Conservation (phyloP, 1,140 invertebrate species). For the Dreissena polymorpha region DNA sequence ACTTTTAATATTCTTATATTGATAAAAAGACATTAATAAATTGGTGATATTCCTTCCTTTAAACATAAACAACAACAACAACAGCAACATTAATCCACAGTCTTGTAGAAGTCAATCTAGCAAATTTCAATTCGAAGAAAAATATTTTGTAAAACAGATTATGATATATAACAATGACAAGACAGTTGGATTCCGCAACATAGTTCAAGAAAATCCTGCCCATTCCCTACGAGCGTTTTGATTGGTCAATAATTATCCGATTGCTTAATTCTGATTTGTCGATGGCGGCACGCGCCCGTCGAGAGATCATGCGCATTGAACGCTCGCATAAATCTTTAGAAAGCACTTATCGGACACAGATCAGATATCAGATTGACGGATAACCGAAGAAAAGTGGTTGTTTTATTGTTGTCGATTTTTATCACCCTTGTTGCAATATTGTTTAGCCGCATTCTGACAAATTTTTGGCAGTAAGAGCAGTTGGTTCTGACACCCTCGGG, state of each 20-base stretch:
- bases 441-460: conserved; percentile 37
- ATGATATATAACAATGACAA: no score
- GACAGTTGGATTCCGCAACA: no score
- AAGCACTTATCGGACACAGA: conserved; percentile 26
- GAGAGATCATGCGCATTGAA: conserved; percentile 23
- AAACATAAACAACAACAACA: no score
- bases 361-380: conserved; percentile 20
- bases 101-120: no score
- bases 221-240: neutral
- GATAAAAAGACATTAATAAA: no score
- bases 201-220: no score
- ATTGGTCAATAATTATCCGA: conserved; percentile 34
- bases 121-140: no score
- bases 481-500: conserved; percentile 23
- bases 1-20: no score
- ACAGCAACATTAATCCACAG: no score
- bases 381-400: neutral
- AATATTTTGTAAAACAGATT: no score
- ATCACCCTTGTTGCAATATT: conserved; percentile 27
- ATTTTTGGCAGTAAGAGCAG: conserved; percentile 35
- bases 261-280: conserved; percentile 29
- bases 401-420: conserved; percentile 51
- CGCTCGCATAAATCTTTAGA: conserved; percentile 25
- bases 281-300: conserved; percentile 29
- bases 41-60: no score